Conservation (phyloP, 2,797 vertebrate species). For the Lacerta bilineata region DNA sequence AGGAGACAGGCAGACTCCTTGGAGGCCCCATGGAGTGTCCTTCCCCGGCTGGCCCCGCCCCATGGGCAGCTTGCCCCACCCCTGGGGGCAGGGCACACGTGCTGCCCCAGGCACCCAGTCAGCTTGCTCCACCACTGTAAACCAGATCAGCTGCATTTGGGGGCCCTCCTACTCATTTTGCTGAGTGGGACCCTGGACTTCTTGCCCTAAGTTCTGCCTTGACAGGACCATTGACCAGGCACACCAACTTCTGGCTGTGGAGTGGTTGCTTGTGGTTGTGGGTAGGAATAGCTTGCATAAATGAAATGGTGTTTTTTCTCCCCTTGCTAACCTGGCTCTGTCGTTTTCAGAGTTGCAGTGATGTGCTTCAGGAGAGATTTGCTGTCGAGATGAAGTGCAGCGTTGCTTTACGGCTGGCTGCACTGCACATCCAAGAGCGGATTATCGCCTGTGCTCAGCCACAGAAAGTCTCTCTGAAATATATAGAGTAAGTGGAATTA, state of each 20-base stretch:
- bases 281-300: not conserved
- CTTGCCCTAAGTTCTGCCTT: too few species aligned
- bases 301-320: not conserved
- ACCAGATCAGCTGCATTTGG: too few species aligned
- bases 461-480: constrained; percentile 93
- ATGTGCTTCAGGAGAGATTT: constrained; percentile 95
- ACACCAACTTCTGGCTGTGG: too few species aligned
- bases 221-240: not conserved
- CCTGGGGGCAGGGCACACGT: too few species aligned
- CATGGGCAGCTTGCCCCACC: too few species aligned
- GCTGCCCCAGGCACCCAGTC: too few species aligned
- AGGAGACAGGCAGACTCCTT: too few species aligned
- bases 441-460: constrained; percentile 89
- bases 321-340: not conserved
- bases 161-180: too few species aligned
- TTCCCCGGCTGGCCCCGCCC: too few species aligned
- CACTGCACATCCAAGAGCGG: constrained; percentile 94
- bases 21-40: too few species aligned
- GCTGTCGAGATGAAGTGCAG: constrained; percentile 98
- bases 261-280: not conserved
- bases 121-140: too few species aligned
- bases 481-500: constrained; percentile 88
- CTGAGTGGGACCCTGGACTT: too few species aligned
- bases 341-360: constrained; percentile 90
- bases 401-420: constrained; percentile 90